Conservation (phyloP, 2,888 invertebrate species). For the Linnaemya tessellans region DNA sequence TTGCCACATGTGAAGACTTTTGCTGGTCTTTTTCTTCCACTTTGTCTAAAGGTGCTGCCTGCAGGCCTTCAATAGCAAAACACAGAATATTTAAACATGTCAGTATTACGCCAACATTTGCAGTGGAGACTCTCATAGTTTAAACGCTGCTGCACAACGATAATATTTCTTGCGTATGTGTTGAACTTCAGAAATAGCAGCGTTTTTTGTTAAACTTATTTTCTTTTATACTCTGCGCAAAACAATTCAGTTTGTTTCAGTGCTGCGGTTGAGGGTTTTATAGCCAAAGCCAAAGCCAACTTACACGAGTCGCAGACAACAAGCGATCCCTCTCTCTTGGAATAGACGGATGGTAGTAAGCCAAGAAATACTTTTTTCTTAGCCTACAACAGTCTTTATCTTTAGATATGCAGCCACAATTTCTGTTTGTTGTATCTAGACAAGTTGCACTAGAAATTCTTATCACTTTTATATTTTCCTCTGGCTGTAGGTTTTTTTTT, state of each 20-base stretch:
- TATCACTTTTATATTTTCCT: background rate
- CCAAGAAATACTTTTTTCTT: conserved; percentile 67
- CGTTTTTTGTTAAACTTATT: background rate
- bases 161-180: conserved; percentile 3
- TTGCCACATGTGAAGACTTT: conserved; percentile 80
- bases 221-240: conserved; percentile 2
- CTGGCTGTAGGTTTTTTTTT: no score
- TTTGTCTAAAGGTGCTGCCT: conserved; percentile 76
- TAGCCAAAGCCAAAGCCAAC: conserved; percentile 71
- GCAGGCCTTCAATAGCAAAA: background rate
- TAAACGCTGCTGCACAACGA: background rate
- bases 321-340: conserved; percentile 6
- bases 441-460: conserved; percentile 13
- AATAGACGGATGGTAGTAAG: background rate
- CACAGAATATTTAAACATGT: conserved; percentile 1
- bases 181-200: background rate
- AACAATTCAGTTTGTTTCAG: background rate
- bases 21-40: conserved; percentile 76
- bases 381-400: background rate
- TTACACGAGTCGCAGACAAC: conserved; percentile 50
- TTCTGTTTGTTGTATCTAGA: background rate
- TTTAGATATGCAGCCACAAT: background rate
- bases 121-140: conserved; percentile 20
- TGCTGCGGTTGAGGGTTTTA: conserved; percentile 72
- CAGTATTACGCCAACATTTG: background rate